Evolutionary conservation across 2,113 vertebrate species (phyloP).

Genomic region (Cygnus buccinator): DNA sequence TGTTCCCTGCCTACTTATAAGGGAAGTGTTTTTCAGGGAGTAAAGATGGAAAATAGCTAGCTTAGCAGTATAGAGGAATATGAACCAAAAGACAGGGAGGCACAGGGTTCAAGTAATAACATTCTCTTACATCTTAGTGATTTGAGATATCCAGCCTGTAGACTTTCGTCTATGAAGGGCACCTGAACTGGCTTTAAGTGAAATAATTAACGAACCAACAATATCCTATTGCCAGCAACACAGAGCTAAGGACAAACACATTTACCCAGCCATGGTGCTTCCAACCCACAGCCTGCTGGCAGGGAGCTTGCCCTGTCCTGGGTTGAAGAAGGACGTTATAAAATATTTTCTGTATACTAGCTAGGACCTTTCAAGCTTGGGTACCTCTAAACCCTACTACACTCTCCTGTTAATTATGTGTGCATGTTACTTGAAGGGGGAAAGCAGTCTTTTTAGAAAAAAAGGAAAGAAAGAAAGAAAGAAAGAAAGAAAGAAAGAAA

Average conservation of each 20-base stretch:
- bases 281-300: rapidly evolving
- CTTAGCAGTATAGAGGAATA: background rate
- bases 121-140: background rate
- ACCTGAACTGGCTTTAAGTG: background rate
- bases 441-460: background rate
- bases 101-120: background rate
- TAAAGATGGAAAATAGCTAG: background rate
- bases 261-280: background rate
- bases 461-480: background rate
- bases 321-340: background rate
- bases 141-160: background rate
- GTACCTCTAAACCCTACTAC: background rate
- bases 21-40: background rate
- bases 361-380: background rate
- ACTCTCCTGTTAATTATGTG: background rate
- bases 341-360: background rate
- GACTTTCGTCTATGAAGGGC: background rate
- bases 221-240: background rate
- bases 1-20: background rate
- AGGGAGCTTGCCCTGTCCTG: rapidly evolving
- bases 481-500: background rate
- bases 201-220: background rate
- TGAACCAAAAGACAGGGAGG: background rate
- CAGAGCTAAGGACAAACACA: background rate
- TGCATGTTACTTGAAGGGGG: rapidly evolving